Conservation (phyloP, 2,113 vertebrate species). For the Sapayoa aenigma region DNA sequence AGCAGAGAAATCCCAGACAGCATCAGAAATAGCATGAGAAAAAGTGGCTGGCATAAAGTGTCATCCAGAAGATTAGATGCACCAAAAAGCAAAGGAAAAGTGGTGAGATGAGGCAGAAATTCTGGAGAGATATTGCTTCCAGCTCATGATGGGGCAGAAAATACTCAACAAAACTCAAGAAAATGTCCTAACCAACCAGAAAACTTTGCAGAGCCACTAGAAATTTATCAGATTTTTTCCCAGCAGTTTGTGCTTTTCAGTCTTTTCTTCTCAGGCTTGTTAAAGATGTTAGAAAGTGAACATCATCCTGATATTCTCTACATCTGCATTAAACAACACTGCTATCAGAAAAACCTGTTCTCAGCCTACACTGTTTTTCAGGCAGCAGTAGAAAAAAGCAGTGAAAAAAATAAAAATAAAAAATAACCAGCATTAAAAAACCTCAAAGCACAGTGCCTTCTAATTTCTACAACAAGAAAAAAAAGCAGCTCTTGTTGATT, state of each 20-base stretch:
- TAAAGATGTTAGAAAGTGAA: neutral
- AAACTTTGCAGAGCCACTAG: neutral
- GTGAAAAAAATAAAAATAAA: neutral
- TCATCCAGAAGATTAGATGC: neutral
- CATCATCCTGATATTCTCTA: neutral
- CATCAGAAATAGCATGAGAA: neutral
- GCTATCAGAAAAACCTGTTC: neutral
- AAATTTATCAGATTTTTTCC: neutral
- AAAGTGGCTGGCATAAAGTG: neutral
- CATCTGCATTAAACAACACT: neutral
- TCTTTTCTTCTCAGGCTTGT: neutral
- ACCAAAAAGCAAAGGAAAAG: accelerated
- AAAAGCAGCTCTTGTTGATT: neutral
- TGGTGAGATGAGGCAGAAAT: neutral
- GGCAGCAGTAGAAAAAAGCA: neutral
- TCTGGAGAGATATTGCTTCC: neutral
- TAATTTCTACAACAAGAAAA: neutral
- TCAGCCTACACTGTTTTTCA: neutral
- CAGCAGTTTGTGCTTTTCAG: neutral
- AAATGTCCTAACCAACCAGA: neutral
- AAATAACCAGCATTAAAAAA: neutral
- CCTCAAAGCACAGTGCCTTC: neutral
- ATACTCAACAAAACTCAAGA: neutral
- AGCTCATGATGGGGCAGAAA: accelerated
- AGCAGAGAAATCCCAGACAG: neutral